These are phyloP conservation scores for Drosophila fulvimacula DNA, from an alignment of 2,888 invertebrate genomes.

Conservation along the genomic window DNA sequence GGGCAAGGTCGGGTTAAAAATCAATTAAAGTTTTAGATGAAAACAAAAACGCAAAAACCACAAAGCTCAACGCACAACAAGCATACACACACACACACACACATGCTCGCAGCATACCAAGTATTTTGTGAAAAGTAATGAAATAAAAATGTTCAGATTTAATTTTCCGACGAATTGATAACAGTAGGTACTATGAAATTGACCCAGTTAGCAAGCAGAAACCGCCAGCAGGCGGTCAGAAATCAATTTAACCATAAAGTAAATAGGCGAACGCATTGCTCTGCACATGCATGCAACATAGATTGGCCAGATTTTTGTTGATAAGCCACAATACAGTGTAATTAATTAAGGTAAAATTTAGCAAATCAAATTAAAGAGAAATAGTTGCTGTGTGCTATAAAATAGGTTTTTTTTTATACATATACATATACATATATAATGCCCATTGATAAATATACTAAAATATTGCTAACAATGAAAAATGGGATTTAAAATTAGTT, in stretches of 20 bases:
- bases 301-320: constrained; percentile 42
- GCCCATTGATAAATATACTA: neutral
- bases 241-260: constrained; percentile 66
- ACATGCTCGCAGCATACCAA: constrained; percentile 23
- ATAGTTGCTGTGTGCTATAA: neutral
- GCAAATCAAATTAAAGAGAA: constrained; percentile 47
- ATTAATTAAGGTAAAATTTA: constrained; percentile 52
- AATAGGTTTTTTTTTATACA: neutral
- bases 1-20: constrained; percentile 63
- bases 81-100: neutral
- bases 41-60: constrained; percentile 55
- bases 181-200: constrained; percentile 14
- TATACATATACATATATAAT: neutral
- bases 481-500: neutral
- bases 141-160: constrained; percentile 43
- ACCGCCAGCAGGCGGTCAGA: constrained; percentile 47
- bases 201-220: constrained; percentile 44
- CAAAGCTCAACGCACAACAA: constrained; percentile 41
- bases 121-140: constrained; percentile 35
- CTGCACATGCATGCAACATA: constrained; percentile 18
- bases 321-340: constrained; percentile 59
- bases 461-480: neutral
- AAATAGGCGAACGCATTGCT: constrained; percentile 28
- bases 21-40: constrained; percentile 66
- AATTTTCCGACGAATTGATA: constrained; percentile 47